Evolutionary conservation across 2,888 invertebrate species (phyloP), one percentile per base, ranked within the genome.

Genomic region (Trichopoda pennipes): DNA sequence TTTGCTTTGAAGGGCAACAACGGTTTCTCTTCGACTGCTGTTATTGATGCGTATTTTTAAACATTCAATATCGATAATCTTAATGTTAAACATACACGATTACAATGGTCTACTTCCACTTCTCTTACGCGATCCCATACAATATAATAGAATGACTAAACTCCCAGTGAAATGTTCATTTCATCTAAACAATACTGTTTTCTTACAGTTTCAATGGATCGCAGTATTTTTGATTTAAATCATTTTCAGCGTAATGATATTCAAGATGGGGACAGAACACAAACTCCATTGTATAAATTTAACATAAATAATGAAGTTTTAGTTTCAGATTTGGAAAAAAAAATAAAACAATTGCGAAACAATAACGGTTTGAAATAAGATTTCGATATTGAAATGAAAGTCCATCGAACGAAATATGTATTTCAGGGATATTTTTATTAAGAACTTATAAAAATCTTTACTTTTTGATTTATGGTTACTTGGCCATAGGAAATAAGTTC

Each of bases 71-170:
- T 58, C 82, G 75, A 76, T 82, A 82, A 79, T 82, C 82, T 75
- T 51, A 72, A 82, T 82, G 72, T 82, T 79, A 58, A 82, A 82
- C 82, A 82, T 82, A 66, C 68, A 49, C 44, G 82, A 79, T 79
- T 82, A 82, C 79, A 82, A 79, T 80, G 55, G 56, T 28, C 49
- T 12, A 7, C 32, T 44, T 12, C 38, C 51, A 42, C 56, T 61
- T 16, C 51, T 72, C 60, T 16, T 12, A 32, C 19, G 51, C 51
- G 10, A 14, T 35, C 77, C n/a, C 56, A 21, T 14, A 14, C 12
- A 38, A 21, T 3, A 28, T 49, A 14, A 42, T 38, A 16, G 35
- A 70, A 61, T 17, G 19, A 0, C 14, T 60, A 35, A 47, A 73
- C 53, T 68, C 56, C 19, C 55, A 56, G 38, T 21, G 56, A 35